Conservation (phyloP, 2,888 invertebrate genomes). For the Drosophila pullipes region DNA sequence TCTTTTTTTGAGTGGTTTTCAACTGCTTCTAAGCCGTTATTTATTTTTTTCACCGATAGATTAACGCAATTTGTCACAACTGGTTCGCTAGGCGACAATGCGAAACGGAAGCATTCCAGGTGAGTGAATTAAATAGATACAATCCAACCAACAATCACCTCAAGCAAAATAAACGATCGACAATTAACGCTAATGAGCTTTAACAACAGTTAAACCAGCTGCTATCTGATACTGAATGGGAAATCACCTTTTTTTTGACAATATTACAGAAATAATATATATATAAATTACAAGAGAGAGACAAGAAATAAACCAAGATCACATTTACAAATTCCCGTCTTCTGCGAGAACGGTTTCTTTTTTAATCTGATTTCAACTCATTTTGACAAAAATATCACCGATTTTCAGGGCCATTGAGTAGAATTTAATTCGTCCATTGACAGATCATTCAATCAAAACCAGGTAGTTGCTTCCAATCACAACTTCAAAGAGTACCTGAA, state of each 20-base stretch:
- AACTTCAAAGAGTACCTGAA: background rate
- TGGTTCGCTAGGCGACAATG: slow-evolving; percentile 61
- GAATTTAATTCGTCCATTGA: background rate
- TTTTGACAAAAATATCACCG: background rate
- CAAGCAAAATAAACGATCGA: background rate
- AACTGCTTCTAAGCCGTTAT: slow-evolving; percentile 12
- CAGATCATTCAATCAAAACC: background rate
- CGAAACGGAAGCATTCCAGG: slow-evolving; percentile 67
- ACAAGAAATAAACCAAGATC: background rate
- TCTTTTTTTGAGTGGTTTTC: background rate
- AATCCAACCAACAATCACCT: background rate
- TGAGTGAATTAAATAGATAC: slow-evolving; percentile 26
- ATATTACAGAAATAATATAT: background rate
- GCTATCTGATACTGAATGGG: background rate
- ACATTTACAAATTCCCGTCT: background rate
- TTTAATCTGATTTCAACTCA: background rate
- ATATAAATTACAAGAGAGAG: background rate
- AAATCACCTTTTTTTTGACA: background rate
- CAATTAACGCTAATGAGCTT: background rate
- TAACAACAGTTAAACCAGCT: background rate
- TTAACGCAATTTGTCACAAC: slow-evolving; percentile 63
- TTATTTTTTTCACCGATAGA: slow-evolving; percentile 28
- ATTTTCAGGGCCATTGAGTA: background rate
- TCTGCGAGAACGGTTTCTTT: background rate
- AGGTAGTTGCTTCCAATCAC: background rate